Evolutionary conservation across 2,888 invertebrate species (phyloP).

Genomic region (Acleris laterana): DNA sequence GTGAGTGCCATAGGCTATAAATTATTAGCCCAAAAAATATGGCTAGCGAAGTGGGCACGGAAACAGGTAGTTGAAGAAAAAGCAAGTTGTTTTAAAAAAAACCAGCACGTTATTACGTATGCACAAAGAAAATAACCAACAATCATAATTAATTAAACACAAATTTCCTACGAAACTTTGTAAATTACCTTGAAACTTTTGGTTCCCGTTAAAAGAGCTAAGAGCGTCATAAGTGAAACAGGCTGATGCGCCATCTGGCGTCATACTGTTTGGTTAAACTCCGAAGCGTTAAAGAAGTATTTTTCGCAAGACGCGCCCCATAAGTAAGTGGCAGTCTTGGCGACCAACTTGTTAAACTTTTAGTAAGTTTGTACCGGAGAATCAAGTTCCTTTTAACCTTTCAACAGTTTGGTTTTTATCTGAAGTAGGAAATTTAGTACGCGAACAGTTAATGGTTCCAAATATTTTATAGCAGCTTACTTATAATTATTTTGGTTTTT

Average conservation of each 20-base stretch:
- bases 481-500: background rate
- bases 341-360: constrained; percentile 29
- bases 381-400: constrained; percentile 28
- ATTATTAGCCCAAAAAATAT: too few species aligned
- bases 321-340: constrained; percentile 24
- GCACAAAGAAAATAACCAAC: background rate
- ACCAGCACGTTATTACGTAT: too few species aligned
- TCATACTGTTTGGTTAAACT: constrained; percentile 34
- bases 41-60: too few species aligned
- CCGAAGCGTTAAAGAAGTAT: constrained; percentile 33
- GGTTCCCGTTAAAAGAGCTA: constrained; percentile 1
- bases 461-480: background rate
- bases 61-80: too few species aligned
- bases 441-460: background rate
- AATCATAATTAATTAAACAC: background rate
- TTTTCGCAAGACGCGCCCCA: constrained; percentile 33
- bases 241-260: constrained; percentile 25
- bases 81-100: too few species aligned
- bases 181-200: background rate
- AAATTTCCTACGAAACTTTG: background rate
- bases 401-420: constrained; percentile 1
- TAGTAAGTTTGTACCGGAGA: constrained; percentile 25
- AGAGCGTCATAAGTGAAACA: constrained; percentile 15
- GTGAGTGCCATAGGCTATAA: too few species aligned
- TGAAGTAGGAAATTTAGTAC: background rate